A percentile compares a stretch with the other conserved stretches of the same genome.
These are phyloP conservation scores for Habrosyne pyritoides DNA, from an alignment of 2,888 invertebrate genomes.

Conservation along the genomic window DNA sequence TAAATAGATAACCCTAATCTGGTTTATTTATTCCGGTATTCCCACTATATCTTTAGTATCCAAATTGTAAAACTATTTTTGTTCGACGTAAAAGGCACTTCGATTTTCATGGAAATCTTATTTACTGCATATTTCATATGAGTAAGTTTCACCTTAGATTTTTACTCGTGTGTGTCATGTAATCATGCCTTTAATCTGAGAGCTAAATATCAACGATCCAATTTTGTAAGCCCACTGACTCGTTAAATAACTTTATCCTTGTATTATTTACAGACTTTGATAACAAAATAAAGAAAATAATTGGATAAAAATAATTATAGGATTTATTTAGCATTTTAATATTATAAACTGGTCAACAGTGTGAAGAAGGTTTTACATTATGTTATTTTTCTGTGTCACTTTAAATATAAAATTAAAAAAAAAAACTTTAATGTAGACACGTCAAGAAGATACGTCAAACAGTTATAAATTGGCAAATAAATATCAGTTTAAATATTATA, in stretches of 20 bases:
- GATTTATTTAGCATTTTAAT: too few species aligned
- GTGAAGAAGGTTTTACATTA: too few species aligned
- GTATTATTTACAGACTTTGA: conserved; percentile 8
- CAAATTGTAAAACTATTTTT: neutral
- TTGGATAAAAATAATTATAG: neutral
- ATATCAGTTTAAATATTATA: too few species aligned
- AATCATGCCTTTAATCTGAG: conserved; percentile 4
- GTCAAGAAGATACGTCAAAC: too few species aligned
- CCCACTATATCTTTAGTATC: neutral
- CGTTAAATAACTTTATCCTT: conserved; percentile 22
- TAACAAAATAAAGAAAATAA: neutral
- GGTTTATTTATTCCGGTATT: neutral
- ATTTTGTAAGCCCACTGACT: conserved; percentile 20
- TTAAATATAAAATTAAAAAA: too few species aligned
- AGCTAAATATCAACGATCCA: conserved; percentile 9
- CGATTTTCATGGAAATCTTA: neutral
- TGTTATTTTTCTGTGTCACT: too few species aligned
- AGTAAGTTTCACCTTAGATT: neutral
- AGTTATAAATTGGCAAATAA: too few species aligned
- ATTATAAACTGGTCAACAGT: too few species aligned
- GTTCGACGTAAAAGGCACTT: neutral
- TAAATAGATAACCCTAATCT: too few species aligned
- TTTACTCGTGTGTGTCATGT: neutral
- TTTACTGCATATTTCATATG: neutral
- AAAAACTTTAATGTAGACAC: too few species aligned